Evolutionary conservation across 2,888 invertebrate genomes (phyloP).

Genomic region (Steinernema carpocapsae): DNA sequence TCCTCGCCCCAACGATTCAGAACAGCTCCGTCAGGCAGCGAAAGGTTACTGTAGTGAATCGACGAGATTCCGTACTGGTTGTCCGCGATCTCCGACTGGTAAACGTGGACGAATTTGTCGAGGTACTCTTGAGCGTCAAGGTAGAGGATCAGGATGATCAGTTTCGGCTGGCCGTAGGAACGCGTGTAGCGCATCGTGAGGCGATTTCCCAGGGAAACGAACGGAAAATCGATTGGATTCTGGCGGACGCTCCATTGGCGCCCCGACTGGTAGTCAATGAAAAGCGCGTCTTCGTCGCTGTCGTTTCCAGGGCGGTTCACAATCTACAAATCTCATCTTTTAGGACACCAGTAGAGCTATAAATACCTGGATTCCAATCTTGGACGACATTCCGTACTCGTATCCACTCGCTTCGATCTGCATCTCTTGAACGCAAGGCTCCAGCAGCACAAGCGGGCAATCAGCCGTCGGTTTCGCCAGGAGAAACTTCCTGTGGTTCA

Average conservation of each 20-base stretch:
- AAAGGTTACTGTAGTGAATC: constrained; percentile 77
- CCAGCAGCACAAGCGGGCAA: constrained; percentile 54
- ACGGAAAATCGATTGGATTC: constrained; percentile 87
- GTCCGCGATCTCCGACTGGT: constrained; percentile 59
- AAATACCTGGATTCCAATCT: constrained; percentile 60
- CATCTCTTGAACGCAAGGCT: constrained; percentile 59
- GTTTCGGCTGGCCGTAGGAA: constrained; percentile 59
- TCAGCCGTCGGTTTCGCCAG: constrained; percentile 56
- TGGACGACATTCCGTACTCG: constrained; percentile 63
- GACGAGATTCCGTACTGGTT: constrained; percentile 83
- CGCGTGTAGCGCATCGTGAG: constrained; percentile 69
- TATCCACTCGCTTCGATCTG: constrained; percentile 58
- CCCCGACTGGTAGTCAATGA: constrained; percentile 49
- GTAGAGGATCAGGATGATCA: constrained; percentile 65
- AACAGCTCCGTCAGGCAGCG: constrained; percentile 57
- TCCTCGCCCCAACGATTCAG: constrained; percentile 64
- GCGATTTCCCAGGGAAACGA: constrained; percentile 76
- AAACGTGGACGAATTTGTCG: constrained; percentile 65
- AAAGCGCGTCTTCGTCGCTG: constrained; percentile 79
- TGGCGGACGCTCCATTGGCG: constrained; percentile 79
- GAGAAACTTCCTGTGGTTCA: constrained; percentile 66
- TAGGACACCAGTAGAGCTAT: background rate
- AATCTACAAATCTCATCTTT: constrained; percentile 75
- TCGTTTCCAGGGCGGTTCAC: constrained; percentile 84
- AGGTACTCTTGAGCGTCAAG: constrained; percentile 68